Evolutionary conservation across 1,140 invertebrate genomes (phyloP).

Genomic region (Delia radicum): DNA sequence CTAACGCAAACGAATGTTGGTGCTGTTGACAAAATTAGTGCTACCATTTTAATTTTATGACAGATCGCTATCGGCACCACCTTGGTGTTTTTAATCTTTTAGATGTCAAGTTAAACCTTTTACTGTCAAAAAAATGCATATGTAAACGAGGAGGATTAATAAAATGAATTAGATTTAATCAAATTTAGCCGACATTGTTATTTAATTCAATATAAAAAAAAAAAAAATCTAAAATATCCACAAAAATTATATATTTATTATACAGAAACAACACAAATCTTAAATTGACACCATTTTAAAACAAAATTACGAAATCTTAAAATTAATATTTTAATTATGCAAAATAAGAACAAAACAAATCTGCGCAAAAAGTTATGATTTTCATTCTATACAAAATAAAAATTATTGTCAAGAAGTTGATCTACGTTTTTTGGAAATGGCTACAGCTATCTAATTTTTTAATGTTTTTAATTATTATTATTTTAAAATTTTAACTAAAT

Average conservation of each 20-base stretch:
- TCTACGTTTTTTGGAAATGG: constrained; percentile 85
- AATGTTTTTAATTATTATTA: constrained; percentile 36
- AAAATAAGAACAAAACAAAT: constrained; percentile 14
- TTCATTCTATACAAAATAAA: constrained; percentile 17
- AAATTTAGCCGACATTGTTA: too few relatives aligned
- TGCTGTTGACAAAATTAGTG: too few relatives aligned
- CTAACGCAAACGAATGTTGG: too few relatives aligned
- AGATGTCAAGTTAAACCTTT: too few relatives aligned
- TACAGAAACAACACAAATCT: background rate
- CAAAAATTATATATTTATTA: background rate
- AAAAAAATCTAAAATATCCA: too few relatives aligned
- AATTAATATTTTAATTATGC: constrained; percentile 23
- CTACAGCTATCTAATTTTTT: constrained; percentile 56
- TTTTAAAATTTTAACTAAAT: constrained; percentile 37
- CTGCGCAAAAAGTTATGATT: background rate
- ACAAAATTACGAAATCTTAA: background rate
- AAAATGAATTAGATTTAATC: too few relatives aligned
- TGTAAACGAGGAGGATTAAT: too few relatives aligned
- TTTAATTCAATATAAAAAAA: too few relatives aligned
- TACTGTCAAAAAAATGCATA: too few relatives aligned
- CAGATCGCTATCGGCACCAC: too few relatives aligned
- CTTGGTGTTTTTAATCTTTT: too few relatives aligned
- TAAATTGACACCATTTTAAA: constrained; percentile 6
- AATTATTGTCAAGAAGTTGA: constrained; percentile 84
- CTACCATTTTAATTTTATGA: too few relatives aligned